Base-by-base conservation (phyloP, 2,113 vertebrate species). In the Channa argus region DNA sequence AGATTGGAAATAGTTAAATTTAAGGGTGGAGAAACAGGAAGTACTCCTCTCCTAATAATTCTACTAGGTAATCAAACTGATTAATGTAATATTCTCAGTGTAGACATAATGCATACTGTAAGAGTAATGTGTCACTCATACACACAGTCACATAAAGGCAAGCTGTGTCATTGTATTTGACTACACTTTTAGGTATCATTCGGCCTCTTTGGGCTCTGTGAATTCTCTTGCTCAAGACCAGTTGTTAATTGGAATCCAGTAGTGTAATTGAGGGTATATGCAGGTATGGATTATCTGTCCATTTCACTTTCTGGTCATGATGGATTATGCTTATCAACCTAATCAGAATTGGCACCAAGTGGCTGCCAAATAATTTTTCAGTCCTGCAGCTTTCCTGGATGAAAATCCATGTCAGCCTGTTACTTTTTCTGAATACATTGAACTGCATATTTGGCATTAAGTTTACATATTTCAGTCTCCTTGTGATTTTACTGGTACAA, bases 211-310 rank as follows among this genome's bases (percentile, higher is more conserved):
- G 1, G 14, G 44, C n/a, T 55, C 37, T 63, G 71, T 60, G 1
- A 55, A 67, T 67, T 63, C 0, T 52, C 74, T 75, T 52, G 46
- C 38, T 77, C 41, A 69, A 54, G 44, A 71, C 15, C 46, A 72
- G 47, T 14, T 66, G 36, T 70, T 85, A 80, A 83, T 84, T 88
- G 77, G 59, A 85, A 87, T 84, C 55, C 62, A 80, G 70, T 71
- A 38, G 68, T 65, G 59, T 77, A 83, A 89, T 77, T 55, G 63
- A 82, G 77, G 44, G 55, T 77, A 53, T 83, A 62, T 61, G 65
- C 79, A 74, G 11, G 63, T 82, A 87, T 83, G 54, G 79, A 89
- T 89, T 71, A 79, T 63, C 77, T 59, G 9, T 86, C 77, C 67
- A 71, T 77, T 85, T 84, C 58, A 63, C 64, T 68, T 72, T 67